phyloP scores from a whole-genome alignment of 1,140 invertebrate genomes.

The Dendrolimus punctatus region DNA sequence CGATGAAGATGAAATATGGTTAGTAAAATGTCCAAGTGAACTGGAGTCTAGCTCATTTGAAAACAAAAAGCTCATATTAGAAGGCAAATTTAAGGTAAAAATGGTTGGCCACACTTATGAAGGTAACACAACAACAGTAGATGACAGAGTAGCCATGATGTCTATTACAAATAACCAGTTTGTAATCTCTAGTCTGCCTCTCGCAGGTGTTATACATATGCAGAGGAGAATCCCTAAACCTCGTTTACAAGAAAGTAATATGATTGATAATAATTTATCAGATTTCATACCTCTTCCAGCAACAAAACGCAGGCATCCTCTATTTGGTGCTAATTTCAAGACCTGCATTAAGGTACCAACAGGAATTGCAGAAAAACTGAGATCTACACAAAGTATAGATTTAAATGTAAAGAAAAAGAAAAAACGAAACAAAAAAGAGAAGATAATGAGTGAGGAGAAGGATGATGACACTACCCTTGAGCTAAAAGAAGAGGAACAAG shows the following conservation, averaged over 20 bases:
- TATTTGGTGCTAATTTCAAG: constrained; percentile 51
- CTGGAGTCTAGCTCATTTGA: constrained; percentile 28
- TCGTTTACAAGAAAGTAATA: constrained; percentile 31
- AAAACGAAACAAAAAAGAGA: constrained; percentile 34
- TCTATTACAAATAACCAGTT: constrained; percentile 14
- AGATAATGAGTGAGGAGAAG: constrained; percentile 5
- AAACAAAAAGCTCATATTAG: constrained; percentile 22
- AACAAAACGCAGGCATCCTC: constrained; percentile 52
- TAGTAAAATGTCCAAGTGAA: constrained; percentile 39
- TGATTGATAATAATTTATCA: constrained; percentile 29
- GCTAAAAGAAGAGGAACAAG: constrained; percentile 7
- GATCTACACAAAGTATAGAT: constrained; percentile 2
- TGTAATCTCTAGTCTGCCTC: constrained; percentile 29
- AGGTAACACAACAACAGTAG: constrained; percentile 17
- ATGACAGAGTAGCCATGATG: constrained; percentile 21
- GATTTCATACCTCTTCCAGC: constrained; percentile 49
- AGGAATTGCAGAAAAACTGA: constrained; percentile 24
- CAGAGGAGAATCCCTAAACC: constrained; percentile 44
- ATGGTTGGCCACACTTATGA: constrained; percentile 39
- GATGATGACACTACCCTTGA: constrained; percentile 8
- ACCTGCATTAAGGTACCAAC: constrained; percentile 38
- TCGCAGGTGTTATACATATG: constrained; percentile 28
- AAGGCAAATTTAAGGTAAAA: constrained; percentile 47
- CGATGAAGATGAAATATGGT: constrained; percentile 45
- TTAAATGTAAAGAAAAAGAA: constrained; percentile 21